Base-by-base conservation (phyloP, 2,797 vertebrate genomes). In the Tadarida brasiliensis region DNA sequence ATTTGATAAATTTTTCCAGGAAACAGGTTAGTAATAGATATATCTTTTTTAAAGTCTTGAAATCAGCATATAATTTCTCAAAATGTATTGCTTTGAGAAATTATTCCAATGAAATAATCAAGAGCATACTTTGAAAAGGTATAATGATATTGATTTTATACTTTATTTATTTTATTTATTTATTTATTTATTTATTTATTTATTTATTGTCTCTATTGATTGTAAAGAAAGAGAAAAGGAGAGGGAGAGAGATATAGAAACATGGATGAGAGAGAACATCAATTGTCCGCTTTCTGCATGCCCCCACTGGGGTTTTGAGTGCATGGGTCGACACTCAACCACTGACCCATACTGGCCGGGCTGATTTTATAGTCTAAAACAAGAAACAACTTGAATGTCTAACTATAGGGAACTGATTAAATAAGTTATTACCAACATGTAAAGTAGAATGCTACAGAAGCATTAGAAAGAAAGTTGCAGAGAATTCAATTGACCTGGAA, bases 81-180 rank as follows among this genome's bases (percentile, higher is more conserved):
- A 51, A 96, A 83, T 54, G 63, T 35, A 63, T 88, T 94, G 9
- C 54, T 81, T 85, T 7, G 47, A 65, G 28, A 77, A 68, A 70
- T 85, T 71, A 90, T 47, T 51, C 6, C 33, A 76, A 15, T 76
- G 20, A 89, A 88, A 91, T 83, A 35, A 49, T 67, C 3, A 80
- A 89, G 28, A 5, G 1, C 30, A 88, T 86, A 35, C 70, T 70
- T 70, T 49, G 70, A 85, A 73, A 74, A 57, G 2, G 4, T 44
- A 51, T 39, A 74, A 94, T 63, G 11, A 39, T 73, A 17, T 80
- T 87, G 49, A 17, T 68, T 65, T 59, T n/a, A n/a, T n/a, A n/a
- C n/a, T n/a, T n/a, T n/a, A n/a, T n/a, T n/a, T n/a, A n/a, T n/a
- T 39, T 39, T 39, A 39, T 39, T 39, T 39, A 39, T 39, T 39